phyloP scores from a whole-genome alignment of 35 echinoderm and acorn worm genomes.

The Anneissia japonica region DNA sequence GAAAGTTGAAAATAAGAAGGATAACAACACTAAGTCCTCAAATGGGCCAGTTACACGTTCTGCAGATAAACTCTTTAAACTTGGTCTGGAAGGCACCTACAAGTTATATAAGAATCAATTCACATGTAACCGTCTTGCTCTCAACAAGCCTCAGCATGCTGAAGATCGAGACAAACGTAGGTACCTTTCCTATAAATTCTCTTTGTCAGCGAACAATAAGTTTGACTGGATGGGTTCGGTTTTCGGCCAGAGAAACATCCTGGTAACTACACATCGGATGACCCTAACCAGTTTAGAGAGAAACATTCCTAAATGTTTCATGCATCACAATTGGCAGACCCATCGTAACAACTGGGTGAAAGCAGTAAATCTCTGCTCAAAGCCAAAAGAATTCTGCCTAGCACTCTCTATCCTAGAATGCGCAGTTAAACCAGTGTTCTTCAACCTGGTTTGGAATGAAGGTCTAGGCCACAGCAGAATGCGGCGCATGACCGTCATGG shows the following conservation, averaged over 20 bases:
- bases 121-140: constrained; percentile 54
- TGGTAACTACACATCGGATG: constrained; percentile 70
- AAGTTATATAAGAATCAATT: constrained; percentile 93
- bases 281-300: constrained; percentile 81
- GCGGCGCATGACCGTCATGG: constrained; percentile 64
- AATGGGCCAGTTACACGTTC: neutral
- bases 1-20: constrained; percentile 41
- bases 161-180: constrained; percentile 84
- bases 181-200: constrained; percentile 82
- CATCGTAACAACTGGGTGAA: constrained; percentile 98
- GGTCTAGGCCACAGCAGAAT: constrained; percentile 72
- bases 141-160: constrained; percentile 95
- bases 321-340: constrained; percentile 87
- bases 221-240: constrained; percentile 91
- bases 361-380: constrained; percentile 91
- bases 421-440: constrained; percentile 79
- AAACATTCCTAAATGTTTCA: constrained; percentile 69
- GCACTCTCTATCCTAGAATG: constrained; percentile 92
- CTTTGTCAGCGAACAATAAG: constrained; percentile 30
- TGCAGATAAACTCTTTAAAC: constrained; percentile 56
- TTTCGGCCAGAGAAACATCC: constrained; percentile 70
- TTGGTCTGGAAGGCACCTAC: constrained; percentile 94
- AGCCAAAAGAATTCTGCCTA: constrained; percentile 81
- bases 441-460: constrained; percentile 70
- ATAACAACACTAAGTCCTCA: constrained; percentile 1